Percentiles rank a stretch among this genome's conserved stretches.
These are phyloP conservation scores for Drosophila mulleri DNA, from an alignment of 2,888 invertebrate genomes.

Conservation along the genomic window DNA sequence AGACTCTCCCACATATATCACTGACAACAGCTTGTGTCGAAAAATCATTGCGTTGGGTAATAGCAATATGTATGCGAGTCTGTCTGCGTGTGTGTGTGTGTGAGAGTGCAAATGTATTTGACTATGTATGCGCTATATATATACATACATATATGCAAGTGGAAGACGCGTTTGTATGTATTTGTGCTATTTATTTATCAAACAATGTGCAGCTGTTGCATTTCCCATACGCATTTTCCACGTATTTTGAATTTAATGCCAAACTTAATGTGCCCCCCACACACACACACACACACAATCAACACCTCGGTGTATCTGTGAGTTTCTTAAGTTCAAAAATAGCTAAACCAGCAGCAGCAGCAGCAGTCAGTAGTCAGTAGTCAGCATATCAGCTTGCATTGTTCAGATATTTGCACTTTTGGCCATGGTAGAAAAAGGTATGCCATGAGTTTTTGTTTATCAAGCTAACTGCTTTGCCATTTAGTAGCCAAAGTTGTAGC, in stretches of 20 bases:
- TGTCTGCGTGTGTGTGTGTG: background rate
- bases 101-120: constrained; percentile 1
- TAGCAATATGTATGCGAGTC: constrained; percentile 29
- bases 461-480: constrained; percentile 33
- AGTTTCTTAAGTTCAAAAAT: constrained; percentile 53
- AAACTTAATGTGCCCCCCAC: constrained; percentile 48
- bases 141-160: background rate
- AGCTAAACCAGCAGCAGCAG: constrained; percentile 24
- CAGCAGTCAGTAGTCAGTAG: constrained; percentile 27
- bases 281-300: background rate
- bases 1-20: constrained; percentile 44
- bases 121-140: constrained; percentile 1
- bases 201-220: constrained; percentile 73
- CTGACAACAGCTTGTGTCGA: constrained; percentile 61
- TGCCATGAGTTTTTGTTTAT: constrained; percentile 39
- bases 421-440: constrained; percentile 31
- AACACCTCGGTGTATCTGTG: constrained; percentile 8
- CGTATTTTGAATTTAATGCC: constrained; percentile 64
- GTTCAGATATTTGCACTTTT: constrained; percentile 49
- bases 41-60: constrained; percentile 62
- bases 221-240: constrained; percentile 71
- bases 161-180: constrained; percentile 21
- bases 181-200: constrained; percentile 69
- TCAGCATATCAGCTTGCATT: constrained; percentile 48
- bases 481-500: constrained; percentile 22